These are phyloP conservation scores for Procambarus clarkii DNA, from an alignment of 1,140 invertebrate species.

Conservation along the genomic window DNA sequence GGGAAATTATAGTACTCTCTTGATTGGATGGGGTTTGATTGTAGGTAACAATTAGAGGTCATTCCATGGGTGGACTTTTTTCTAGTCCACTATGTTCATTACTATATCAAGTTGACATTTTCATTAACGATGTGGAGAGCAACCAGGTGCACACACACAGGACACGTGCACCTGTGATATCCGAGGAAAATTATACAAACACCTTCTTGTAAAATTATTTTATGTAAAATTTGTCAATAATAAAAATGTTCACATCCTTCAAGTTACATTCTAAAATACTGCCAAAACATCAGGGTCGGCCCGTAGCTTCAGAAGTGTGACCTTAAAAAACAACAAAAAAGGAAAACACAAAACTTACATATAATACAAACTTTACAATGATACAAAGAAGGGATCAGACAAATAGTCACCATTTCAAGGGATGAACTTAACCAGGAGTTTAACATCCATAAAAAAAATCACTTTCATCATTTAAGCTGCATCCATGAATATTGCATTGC, in stretches of 20 bases:
- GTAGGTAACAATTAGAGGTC: too few relatives aligned
- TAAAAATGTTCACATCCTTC: conserved; percentile 71
- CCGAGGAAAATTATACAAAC: neutral
- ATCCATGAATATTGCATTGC: conserved; percentile 68
- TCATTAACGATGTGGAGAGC: too few relatives aligned
- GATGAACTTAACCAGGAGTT: conserved; percentile 42
- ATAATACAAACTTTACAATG: conserved; percentile 71
- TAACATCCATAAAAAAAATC: conserved; percentile 54
- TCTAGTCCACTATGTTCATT: too few relatives aligned
- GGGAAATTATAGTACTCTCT: too few relatives aligned
- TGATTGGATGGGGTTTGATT: too few relatives aligned
- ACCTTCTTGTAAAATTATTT: conserved; percentile 70
- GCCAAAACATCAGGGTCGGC: conserved; percentile 64
- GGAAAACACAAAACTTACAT: conserved; percentile 70
- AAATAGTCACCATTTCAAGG: conserved; percentile 52
- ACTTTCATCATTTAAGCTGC: conserved; percentile 61
- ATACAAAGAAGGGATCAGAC: conserved; percentile 56
- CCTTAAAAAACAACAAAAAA: conserved; percentile 65
- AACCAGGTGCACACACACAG: too few relatives aligned
- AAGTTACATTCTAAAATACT: conserved; percentile 71
- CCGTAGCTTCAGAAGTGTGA: conserved; percentile 61
- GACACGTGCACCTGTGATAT: neutral
- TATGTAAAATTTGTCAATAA: conserved; percentile 71
- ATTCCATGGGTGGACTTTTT: too few relatives aligned
- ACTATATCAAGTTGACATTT: too few relatives aligned